Percentiles rank a stretch among this genome's conserved stretches.
phyloP scores from a whole-genome alignment of 2,113 vertebrate species.

The Etheostoma cragini region DNA sequence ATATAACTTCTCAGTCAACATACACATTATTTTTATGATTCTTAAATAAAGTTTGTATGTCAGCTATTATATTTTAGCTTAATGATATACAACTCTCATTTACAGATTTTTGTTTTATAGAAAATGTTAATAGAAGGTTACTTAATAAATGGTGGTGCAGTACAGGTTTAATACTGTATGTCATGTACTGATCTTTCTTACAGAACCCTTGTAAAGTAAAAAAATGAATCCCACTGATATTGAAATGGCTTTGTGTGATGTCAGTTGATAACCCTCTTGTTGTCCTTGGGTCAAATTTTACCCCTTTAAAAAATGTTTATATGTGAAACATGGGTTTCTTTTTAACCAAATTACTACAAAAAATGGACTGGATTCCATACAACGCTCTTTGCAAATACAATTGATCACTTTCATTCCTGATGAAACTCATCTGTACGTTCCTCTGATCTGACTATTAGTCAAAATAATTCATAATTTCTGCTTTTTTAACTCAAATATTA shows the following conservation, averaged over 20 bases:
- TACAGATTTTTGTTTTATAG: neutral
- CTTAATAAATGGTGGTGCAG: constrained; percentile 8
- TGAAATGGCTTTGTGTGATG: constrained; percentile 7
- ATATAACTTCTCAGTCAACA: constrained; percentile 12
- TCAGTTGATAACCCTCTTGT: neutral
- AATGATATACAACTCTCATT: constrained; percentile 21
- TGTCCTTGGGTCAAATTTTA: no score
- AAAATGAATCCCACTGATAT: neutral
- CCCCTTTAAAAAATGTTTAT: no score
- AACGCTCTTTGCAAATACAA: no score
- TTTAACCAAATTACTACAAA: no score
- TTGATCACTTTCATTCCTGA: no score
- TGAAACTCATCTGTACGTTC: no score
- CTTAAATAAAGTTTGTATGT: constrained; percentile 15
- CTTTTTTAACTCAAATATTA: no score
- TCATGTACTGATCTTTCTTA: neutral
- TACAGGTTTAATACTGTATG: constrained; percentile 4
- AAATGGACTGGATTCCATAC: no score
- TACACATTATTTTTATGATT: constrained; percentile 2
- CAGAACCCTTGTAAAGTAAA: constrained; percentile 1
- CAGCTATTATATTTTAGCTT: constrained; percentile 12
- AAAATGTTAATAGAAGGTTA: constrained; percentile 2
- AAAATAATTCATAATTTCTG: no score
- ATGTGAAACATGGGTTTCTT: no score
- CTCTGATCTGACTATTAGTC: no score